Evolutionary conservation across 2,888 invertebrate genomes (phyloP).

Genomic region (Ochropleura plecta): DNA sequence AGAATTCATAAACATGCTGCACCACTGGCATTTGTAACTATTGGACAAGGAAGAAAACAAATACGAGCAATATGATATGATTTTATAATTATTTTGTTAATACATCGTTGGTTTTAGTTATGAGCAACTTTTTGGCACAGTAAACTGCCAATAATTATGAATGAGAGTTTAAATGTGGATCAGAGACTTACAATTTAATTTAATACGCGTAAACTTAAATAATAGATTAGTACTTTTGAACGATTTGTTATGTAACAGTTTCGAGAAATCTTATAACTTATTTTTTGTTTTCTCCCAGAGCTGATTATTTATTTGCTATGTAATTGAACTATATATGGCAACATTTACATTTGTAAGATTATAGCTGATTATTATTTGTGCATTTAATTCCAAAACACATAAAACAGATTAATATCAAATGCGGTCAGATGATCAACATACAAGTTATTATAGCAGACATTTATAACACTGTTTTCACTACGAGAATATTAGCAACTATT

Average conservation of each 20-base stretch:
- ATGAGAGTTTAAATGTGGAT: neutral
- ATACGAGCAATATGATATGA: conserved; percentile 64
- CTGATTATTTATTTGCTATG: conserved; percentile 11
- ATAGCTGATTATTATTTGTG: conserved; percentile 4
- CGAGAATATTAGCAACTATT: conserved; percentile 6
- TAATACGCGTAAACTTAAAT: neutral
- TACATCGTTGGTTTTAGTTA: conserved; percentile 49
- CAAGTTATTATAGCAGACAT: neutral
- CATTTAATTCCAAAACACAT: neutral
- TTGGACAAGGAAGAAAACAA: conserved; percentile 19
- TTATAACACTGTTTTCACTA: neutral
- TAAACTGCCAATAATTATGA: conserved; percentile 25
- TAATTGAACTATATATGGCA: conserved; percentile 38
- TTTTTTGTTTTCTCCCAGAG: neutral
- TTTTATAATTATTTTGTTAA: conserved; percentile 66
- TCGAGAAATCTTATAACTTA: neutral
- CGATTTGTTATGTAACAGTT: neutral
- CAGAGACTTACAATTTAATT: neutral
- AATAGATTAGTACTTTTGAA: neutral
- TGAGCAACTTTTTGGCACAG: conserved; percentile 60
- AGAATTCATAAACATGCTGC: neutral
- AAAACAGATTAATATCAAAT: neutral
- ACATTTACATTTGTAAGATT: conserved; percentile 17
- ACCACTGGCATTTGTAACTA: neutral
- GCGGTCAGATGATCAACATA: neutral